These are phyloP conservation scores for Stenolophus ochropezus DNA, from an alignment of 2,888 invertebrate genomes.

Conservation along the genomic window DNA sequence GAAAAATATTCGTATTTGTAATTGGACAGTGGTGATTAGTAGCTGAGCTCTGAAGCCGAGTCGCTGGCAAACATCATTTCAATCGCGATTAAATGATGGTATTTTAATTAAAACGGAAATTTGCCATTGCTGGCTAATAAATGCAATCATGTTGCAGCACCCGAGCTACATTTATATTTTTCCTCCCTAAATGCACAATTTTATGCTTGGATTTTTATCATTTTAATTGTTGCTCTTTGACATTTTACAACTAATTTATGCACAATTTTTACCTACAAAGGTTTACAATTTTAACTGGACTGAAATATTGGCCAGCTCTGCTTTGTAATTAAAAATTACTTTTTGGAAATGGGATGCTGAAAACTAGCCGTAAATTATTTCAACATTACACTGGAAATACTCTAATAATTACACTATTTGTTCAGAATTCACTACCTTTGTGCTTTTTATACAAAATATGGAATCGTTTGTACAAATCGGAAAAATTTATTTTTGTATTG, in stretches of 20 bases:
- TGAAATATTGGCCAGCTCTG: not conserved
- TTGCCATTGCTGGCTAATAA: conserved; percentile 40
- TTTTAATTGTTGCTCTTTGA: conserved; percentile 29
- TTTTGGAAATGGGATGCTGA: not conserved
- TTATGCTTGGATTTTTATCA: not conserved
- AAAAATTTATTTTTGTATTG: too few relatives aligned
- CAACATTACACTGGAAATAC: not conserved
- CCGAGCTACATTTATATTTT: not conserved
- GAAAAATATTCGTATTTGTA: conserved; percentile 40
- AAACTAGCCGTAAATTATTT: not conserved
- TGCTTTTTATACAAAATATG: too few relatives aligned
- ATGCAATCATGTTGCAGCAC: conserved; percentile 34
- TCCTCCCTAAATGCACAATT: conserved; percentile 3
- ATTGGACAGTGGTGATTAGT: conserved; percentile 6
- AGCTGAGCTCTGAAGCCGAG: not conserved
- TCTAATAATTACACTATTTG: not conserved
- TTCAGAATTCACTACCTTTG: too few relatives aligned
- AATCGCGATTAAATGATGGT: conserved; percentile 45
- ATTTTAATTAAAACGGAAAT: conserved; percentile 51
- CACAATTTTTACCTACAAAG: not conserved
- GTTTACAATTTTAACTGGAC: not conserved
- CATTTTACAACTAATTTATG: not conserved
- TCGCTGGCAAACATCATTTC: conserved; percentile 24
- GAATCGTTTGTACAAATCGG: too few relatives aligned
- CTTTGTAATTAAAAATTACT: not conserved